A percentile compares a stretch with the other conserved stretches of the same genome.
Conservation (phyloP, 2,797 vertebrate species). For the Danio jaintianensis region DNA sequence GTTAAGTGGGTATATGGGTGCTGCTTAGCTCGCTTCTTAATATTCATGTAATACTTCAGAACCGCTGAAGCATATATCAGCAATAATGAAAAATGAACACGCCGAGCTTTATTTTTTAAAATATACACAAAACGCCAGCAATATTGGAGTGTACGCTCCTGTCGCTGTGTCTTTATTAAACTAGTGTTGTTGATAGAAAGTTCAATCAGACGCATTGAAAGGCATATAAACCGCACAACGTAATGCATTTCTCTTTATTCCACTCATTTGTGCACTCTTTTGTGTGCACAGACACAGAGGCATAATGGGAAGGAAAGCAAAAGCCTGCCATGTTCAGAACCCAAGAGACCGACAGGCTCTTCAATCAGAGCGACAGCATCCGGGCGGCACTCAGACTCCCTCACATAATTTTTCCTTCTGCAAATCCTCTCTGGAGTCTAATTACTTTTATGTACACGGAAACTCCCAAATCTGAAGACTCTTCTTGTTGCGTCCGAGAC, state of each 20-base stretch:
- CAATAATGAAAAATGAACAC: conserved; percentile 38
- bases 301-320: conserved; percentile 39
- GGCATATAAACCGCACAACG: neutral
- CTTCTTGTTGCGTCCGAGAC: conserved; percentile 2
- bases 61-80: conserved; percentile 15
- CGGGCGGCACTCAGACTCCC: neutral
- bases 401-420: conserved; percentile 27
- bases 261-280: conserved; percentile 6
- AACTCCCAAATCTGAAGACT: neutral
- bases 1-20: conserved; percentile 20
- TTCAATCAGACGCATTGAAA: conserved; percentile 22
- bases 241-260: conserved; percentile 20
- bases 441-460: conserved; percentile 38
- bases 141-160: conserved; percentile 6
- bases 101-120: conserved; percentile 3
- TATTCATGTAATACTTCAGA: conserved; percentile 41
- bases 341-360: conserved; percentile 42
- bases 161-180: conserved; percentile 2
- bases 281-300: conserved; percentile 15
- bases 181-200: neutral
- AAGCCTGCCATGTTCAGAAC: conserved; percentile 23
- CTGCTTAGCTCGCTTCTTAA: conserved; percentile 29
- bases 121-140: neutral
- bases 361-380: conserved; percentile 44
- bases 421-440: conserved; percentile 45